Evolutionary conservation across 1,140 invertebrate genomes (phyloP).

Genomic region (Thaumetopoea pityocampa): DNA sequence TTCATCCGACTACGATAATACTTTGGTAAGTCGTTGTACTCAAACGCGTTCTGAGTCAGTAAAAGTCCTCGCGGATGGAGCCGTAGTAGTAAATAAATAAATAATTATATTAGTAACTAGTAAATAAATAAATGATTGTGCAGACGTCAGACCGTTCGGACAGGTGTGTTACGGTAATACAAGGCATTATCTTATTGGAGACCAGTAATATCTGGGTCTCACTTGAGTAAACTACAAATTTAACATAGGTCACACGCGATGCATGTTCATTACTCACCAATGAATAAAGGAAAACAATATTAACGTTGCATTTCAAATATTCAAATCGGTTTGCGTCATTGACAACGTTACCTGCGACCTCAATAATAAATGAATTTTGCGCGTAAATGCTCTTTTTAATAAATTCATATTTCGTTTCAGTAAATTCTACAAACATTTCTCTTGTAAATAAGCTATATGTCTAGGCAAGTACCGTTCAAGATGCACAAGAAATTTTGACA

Average conservation of each 20-base stretch:
- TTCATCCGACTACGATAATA: no score
- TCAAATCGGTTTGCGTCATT: constrained; percentile 6
- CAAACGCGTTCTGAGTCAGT: no score
- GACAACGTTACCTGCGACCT: constrained; percentile 12
- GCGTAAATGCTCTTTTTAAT: not conserved
- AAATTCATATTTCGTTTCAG: no score
- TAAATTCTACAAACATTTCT: no score
- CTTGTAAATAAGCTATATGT: no score
- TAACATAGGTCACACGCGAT: constrained; percentile 2
- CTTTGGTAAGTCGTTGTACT: no score
- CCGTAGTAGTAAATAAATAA: no score
- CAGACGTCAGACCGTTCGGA: no score
- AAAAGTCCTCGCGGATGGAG: no score
- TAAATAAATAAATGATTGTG: no score
- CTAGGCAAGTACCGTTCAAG: constrained; percentile 14
- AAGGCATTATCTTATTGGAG: constrained; percentile 32
- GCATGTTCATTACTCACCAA: not conserved
- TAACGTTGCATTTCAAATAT: constrained; percentile 3
- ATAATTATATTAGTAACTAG: no score
- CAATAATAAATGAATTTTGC: constrained; percentile 9
- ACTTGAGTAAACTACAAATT: constrained; percentile 36
- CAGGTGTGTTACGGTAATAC: no score
- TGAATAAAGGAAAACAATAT: not conserved
- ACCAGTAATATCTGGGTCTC: constrained; percentile 32
- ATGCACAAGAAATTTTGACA: constrained; percentile 25